Conservation (phyloP, 2,113 vertebrate genomes). For the Stomatorhinus ivindoensis region DNA sequence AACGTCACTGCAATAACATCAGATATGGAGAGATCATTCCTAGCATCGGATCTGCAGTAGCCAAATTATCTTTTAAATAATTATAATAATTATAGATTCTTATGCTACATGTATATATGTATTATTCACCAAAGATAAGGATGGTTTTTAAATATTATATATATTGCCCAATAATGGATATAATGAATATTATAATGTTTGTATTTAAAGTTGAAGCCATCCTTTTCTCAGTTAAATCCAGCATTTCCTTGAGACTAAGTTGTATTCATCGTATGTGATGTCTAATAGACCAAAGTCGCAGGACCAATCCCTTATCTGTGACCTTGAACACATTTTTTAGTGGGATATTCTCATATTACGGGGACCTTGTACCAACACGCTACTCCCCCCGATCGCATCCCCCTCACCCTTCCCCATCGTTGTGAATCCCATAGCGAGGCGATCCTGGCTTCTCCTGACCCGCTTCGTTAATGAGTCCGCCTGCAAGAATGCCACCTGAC, state of each 20-base stretch:
- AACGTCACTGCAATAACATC: not conserved
- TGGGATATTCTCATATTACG: not conserved
- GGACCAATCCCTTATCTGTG: not conserved
- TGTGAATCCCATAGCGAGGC: not conserved
- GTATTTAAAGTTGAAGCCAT: not conserved
- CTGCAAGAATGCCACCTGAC: not conserved
- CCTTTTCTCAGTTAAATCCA: not conserved
- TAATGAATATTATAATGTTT: not conserved
- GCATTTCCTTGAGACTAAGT: not conserved
- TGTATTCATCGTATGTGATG: not conserved
- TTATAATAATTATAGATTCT: not conserved
- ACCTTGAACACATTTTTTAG: not conserved
- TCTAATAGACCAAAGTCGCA: not conserved
- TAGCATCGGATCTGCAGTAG: not conserved
- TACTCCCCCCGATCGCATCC: not conserved
- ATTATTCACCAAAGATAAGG: not conserved
- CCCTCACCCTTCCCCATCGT: not conserved
- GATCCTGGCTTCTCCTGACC: not conserved
- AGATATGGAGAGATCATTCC: not conserved
- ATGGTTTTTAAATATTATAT: not conserved
- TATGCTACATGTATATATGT: not conserved
- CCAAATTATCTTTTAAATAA: not conserved
- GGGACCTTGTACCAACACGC: not conserved
- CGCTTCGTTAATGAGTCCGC: not conserved
- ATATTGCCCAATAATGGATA: not conserved